Evolutionary conservation across 2,113 vertebrate species (phyloP).

Genomic region (Mesoclemmys tuberculata): DNA sequence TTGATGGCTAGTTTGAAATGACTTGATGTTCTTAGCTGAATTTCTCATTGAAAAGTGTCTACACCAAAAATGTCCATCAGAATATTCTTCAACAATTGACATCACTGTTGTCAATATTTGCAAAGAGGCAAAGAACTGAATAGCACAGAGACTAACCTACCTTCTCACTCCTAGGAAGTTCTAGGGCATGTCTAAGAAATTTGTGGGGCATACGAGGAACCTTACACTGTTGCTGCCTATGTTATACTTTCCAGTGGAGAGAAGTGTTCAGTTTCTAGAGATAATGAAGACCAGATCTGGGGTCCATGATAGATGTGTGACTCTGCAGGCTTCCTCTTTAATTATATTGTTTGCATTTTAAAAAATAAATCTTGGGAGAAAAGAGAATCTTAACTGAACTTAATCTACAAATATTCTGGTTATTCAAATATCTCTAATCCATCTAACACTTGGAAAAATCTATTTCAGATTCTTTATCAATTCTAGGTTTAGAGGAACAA

Average conservation of each 20-base stretch:
- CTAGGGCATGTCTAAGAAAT: background rate
- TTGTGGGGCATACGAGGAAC: background rate
- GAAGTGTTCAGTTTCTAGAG: background rate
- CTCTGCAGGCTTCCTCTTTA: background rate
- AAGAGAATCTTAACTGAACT: no score
- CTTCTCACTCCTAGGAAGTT: no score
- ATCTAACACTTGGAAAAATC: background rate
- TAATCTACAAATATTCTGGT: no score
- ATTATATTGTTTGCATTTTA: background rate
- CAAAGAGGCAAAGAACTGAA: no score
- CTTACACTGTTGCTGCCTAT: accelerated
- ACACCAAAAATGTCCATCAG: background rate
- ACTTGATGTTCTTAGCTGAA: background rate
- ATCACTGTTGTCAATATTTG: background rate
- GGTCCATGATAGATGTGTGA: accelerated
- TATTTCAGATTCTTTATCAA: background rate
- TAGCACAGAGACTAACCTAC: accelerated
- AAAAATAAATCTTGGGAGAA: no score
- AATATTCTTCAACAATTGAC: background rate
- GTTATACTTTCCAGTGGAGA: background rate
- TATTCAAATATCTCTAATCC: background rate
- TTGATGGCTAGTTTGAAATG: background rate
- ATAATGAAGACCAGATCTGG: background rate
- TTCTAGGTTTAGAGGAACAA: background rate
- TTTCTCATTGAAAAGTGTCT: background rate